Conservation (phyloP, 2,797 vertebrate species). For the Steatocranus sp. region DNA sequence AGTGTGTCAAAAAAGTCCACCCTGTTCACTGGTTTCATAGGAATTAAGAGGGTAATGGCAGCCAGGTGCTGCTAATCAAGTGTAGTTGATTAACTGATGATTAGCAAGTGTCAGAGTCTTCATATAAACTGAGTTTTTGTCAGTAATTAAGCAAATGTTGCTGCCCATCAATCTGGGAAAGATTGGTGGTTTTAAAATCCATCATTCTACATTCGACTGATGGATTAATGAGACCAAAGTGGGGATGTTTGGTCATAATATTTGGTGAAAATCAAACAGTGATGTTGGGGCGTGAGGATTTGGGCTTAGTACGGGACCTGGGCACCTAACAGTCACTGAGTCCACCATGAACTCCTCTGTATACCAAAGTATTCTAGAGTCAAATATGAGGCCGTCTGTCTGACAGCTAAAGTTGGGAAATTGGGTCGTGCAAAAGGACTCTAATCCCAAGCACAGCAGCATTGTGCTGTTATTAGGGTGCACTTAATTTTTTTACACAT, state of each 20-base stretch:
- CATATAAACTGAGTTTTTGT: neutral
- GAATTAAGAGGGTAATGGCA: neutral
- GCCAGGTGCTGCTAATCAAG: neutral
- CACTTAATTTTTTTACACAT: neutral
- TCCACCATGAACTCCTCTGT: neutral
- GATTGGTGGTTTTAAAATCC: neutral
- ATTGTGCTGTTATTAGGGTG: neutral
- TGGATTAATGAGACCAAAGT: no score
- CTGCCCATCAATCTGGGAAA: neutral
- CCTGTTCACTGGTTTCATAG: neutral
- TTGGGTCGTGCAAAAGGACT: neutral
- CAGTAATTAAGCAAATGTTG: neutral
- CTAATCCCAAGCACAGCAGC: neutral
- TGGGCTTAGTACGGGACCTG: neutral
- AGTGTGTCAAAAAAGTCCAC: neutral
- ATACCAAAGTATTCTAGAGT: neutral
- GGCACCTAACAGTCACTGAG: neutral
- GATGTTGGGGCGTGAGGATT: neutral
- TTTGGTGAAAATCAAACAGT: neutral
- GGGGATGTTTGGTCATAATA: neutral
- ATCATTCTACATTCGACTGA: neutral
- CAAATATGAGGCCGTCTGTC: neutral
- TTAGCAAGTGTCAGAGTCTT: neutral
- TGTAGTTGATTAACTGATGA: neutral
- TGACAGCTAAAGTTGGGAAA: neutral